Evolutionary conservation across 1,140 invertebrate species (phyloP).

Genomic region (Copidosoma floridanum): DNA sequence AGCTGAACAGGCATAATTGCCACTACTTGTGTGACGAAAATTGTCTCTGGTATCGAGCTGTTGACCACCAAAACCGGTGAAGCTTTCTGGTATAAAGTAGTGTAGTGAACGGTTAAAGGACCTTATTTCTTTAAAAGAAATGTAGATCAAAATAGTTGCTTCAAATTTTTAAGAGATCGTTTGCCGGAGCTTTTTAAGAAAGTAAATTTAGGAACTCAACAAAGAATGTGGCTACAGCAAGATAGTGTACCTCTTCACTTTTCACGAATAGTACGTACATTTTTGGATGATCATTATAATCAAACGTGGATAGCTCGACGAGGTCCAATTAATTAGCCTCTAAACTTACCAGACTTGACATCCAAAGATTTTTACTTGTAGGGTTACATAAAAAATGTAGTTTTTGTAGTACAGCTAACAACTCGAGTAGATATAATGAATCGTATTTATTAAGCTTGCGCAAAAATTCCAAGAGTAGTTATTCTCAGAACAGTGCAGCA

Average conservation of each 20-base stretch:
- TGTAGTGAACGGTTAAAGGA: slow-evolving; percentile 18
- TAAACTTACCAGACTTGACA: not conserved
- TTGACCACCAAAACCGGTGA: slow-evolving; percentile 18
- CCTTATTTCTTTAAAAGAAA: slow-evolving; percentile 22
- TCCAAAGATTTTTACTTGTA: not conserved
- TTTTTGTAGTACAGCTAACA: too few relatives aligned
- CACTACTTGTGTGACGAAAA: slow-evolving; percentile 21
- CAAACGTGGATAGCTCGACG: not conserved
- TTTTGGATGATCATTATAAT: slow-evolving; percentile 8
- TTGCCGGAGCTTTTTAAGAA: not conserved
- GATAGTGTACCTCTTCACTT: slow-evolving; percentile 5
- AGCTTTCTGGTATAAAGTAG: slow-evolving; percentile 21
- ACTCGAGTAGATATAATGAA: too few relatives aligned
- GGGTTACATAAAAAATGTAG: not conserved
- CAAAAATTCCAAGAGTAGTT: too few relatives aligned
- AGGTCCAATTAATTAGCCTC: too few relatives aligned
- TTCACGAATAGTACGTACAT: slow-evolving; percentile 3
- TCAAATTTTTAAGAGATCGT: not conserved
- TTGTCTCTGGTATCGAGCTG: slow-evolving; percentile 8
- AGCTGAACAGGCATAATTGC: slow-evolving; percentile 7
- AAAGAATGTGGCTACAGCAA: slow-evolving; percentile 11
- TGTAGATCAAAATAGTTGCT: not conserved
- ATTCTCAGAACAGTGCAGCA: too few relatives aligned
- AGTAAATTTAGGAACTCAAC: slow-evolving; percentile 3
- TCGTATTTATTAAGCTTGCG: too few relatives aligned